Base-by-base conservation (phyloP, 2,113 vertebrate genomes). In the Oxyruncus cristatus region DNA sequence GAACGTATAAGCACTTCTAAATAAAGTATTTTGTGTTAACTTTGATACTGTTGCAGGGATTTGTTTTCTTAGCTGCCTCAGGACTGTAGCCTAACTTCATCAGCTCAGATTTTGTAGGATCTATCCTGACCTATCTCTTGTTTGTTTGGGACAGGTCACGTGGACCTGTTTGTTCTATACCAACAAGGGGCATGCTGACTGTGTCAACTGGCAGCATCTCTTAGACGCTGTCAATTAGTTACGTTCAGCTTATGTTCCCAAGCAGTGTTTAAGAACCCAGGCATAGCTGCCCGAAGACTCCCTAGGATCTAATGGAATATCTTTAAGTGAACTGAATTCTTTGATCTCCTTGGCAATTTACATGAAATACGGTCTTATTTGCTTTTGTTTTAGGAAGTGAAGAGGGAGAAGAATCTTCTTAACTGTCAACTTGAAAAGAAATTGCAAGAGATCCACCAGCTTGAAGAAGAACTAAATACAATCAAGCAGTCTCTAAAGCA, bases 381-480 rank as follows among this genome's bases (percentile, higher is more conserved):
- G 66, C 7, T 42, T 77, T 79, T 95, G 22, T 47, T 92, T 58
- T 92, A 99, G 99, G 98, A 99, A 95, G 65, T 98, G 47, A 98
- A 98, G 84, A 98, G 96, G 89, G 98, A 99, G 71, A 98, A 98
- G 91, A 98, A 96, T 52, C 79, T 96, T 50, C 78, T 98, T 18
- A 88, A 91, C 37, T 97, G 95, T 67, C 98, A 99, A 65, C 94
- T 98, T 85, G 97, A 99, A 89, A 98, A 99, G 89, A 98, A 97
- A 82, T 85, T 41, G 39, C 97, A 94, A 92, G 97, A 98, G 63
- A 89, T 98, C 66, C 95, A 83, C 95, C 98, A 98, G 61, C 95
- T 99, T 82, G 98, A 99, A 93, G 98, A 98, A 23, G 98, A 99
- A 75, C 97, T 98, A 50, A 98, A 94, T 93, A 97, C 32, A 7